Evolutionary conservation across 2,888 invertebrate genomes (phyloP), one percentile per base, ranked within the genome.

Genomic region (Nesidiocoris tenuis): DNA sequence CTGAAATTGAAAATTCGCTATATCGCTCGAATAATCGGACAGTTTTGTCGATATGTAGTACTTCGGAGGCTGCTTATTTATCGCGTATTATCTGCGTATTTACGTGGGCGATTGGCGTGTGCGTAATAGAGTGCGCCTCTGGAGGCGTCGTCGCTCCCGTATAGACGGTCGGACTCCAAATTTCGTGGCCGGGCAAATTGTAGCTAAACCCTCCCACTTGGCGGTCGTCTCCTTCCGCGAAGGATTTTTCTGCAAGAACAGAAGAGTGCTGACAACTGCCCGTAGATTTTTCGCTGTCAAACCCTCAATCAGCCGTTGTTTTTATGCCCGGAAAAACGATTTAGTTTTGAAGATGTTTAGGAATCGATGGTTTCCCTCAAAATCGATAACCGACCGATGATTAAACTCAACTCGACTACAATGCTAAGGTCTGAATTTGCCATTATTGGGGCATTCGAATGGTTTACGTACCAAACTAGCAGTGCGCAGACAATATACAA

Each of bases 21-120:
- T n/a, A n/a, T n/a, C n/a, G n/a, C n/a, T n/a, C n/a, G n/a, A 55
- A 55, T 55, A 55, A 12, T 55, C 16, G 16, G 12, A 55, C 55
- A 55, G 16, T 55, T 55, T 55, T 16, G 12, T 16, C 12, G 55
- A 55, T 12, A 55, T 55, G 16, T 12, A 55, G 16, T 12, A 55
- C 12, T 12, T 55, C 12, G n/a, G n/a, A 55, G n/a, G n/a, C 12
- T 16, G 55, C 55, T 55, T 16, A 12, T 55, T 12, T 12, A 55
- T 12, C 55, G 55, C n/a, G n/a, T n/a, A n/a, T n/a, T n/a, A n/a
- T n/a, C n/a, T n/a, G n/a, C n/a, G n/a, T n/a, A n/a, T n/a, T 80
- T 79, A 83, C 82, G 80, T 82, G 82, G 74, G 83, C 81, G 79
- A 85, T 84, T 1, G 86, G 87, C 61, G 87, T 86, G 78, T 86